Conservation (phyloP, 1,140 invertebrate genomes). For the Bicyclus anynana region DNA sequence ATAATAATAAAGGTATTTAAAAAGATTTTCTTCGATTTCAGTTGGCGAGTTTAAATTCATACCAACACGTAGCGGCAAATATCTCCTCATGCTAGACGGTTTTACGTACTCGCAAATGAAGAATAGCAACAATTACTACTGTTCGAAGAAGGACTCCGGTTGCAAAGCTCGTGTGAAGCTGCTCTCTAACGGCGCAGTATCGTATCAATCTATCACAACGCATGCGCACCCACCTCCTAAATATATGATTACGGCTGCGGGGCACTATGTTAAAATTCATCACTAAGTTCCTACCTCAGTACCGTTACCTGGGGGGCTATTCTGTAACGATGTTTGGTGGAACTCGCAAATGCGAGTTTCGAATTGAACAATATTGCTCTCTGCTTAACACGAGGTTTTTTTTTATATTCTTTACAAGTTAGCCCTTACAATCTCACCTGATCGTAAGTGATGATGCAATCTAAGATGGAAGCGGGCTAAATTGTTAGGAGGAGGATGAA, state of each 20-base stretch:
- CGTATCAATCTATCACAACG: background rate
- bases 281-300: background rate
- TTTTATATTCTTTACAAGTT: no score
- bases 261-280: conserved; percentile 26
- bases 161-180: conserved; percentile 46
- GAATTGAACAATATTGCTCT: no score
- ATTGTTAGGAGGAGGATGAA: no score
- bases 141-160: conserved; percentile 43
- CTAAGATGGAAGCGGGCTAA: no score
- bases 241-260: conserved; percentile 24
- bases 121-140: conserved; percentile 37
- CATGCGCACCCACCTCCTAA: conserved; percentile 33
- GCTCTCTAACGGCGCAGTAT: conserved; percentile 19
- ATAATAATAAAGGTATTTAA: background rate
- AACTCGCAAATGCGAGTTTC: no score
- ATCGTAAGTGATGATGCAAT: no score
- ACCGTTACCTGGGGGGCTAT: no score
- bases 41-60: conserved; percentile 31
- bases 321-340: no score
- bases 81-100: conserved; percentile 34
- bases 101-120: conserved; percentile 42
- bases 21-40: conserved; percentile 1
- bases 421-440: no score
- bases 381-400: no score
- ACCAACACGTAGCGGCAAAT: conserved; percentile 36